A percentile compares a stretch with the other conserved stretches of the same genome.
Conservation (phyloP, 2,113 vertebrate genomes). For the Genyomyrus donnyi region DNA sequence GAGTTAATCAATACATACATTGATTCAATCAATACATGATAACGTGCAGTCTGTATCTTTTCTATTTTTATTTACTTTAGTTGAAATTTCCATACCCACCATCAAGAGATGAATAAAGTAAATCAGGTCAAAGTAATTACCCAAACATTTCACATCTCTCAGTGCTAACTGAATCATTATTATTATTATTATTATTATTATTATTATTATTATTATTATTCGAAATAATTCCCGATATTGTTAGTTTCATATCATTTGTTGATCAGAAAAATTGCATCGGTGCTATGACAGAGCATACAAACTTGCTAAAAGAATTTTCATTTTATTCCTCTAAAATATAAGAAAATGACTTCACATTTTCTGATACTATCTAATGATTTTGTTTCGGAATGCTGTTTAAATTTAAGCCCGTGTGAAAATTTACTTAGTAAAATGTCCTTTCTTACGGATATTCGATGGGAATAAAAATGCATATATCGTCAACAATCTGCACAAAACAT, state of each 20-base stretch:
- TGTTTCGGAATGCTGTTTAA: not conserved
- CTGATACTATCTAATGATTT: not conserved
- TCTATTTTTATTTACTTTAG: not conserved
- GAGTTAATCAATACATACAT: not conserved
- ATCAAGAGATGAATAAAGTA: not conserved
- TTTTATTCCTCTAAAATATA: not conserved
- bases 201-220: constrained; percentile 5
- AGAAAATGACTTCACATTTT: not conserved
- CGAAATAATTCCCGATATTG: not conserved
- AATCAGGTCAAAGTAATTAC: not conserved
- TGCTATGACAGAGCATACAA: not conserved
- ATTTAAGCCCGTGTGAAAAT: not conserved
- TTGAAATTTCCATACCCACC: not conserved
- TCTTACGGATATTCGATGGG: not conserved
- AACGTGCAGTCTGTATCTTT: not conserved
- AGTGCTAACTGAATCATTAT: not conserved
- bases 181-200: not conserved
- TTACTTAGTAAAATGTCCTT: not conserved
- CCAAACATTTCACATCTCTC: not conserved
- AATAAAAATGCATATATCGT: not conserved
- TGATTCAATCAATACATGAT: not conserved
- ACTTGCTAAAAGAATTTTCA: not conserved
- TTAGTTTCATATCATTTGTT: not conserved
- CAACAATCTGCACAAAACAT: not conserved
- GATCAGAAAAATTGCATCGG: not conserved